These are phyloP conservation scores for Diabrotica undecimpunctata DNA, from an alignment of 1,140 invertebrate species.

Conservation along the genomic window DNA sequence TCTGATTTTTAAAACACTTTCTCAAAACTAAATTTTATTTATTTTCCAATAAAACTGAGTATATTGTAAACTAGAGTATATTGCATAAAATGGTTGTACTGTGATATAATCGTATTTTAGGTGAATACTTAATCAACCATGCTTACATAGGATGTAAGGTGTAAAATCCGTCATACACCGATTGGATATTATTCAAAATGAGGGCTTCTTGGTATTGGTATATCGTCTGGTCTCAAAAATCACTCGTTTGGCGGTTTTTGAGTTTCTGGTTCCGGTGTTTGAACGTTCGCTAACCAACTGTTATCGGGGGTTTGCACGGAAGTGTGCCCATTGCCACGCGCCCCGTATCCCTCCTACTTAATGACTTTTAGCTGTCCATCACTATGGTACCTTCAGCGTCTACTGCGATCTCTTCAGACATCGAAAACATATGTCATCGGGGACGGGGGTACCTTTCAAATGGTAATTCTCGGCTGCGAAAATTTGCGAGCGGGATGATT, in stretches of 20 bases:
- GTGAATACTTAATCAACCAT: too few relatives aligned
- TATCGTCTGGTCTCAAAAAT: conserved; percentile 6
- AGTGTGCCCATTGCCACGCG: conserved; percentile 12
- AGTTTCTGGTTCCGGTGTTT: conserved; percentile 13
- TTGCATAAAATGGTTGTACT: too few relatives aligned
- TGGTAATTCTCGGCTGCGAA: not conserved
- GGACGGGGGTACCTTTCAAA: not conserved
- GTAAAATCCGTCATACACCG: too few relatives aligned
- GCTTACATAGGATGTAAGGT: too few relatives aligned
- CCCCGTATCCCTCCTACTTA: conserved; percentile 6
- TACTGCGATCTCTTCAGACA: not conserved
- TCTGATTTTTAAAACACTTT: too few relatives aligned
- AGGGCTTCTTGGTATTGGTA: conserved; percentile 4
- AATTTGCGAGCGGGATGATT: not conserved
- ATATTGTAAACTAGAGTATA: too few relatives aligned
- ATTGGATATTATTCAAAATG: not conserved
- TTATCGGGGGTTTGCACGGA: conserved; percentile 11
- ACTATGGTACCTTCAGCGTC: not conserved
- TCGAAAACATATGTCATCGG: not conserved
- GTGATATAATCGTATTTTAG: too few relatives aligned
- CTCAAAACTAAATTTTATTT: too few relatives aligned
- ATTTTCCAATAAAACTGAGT: too few relatives aligned
- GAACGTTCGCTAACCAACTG: conserved; percentile 11
- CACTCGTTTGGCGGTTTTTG: conserved; percentile 6
- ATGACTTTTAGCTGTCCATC: conserved; percentile 2